phyloP scores from a whole-genome alignment of 1,140 invertebrate genomes.

The Drosophila cardini region DNA sequence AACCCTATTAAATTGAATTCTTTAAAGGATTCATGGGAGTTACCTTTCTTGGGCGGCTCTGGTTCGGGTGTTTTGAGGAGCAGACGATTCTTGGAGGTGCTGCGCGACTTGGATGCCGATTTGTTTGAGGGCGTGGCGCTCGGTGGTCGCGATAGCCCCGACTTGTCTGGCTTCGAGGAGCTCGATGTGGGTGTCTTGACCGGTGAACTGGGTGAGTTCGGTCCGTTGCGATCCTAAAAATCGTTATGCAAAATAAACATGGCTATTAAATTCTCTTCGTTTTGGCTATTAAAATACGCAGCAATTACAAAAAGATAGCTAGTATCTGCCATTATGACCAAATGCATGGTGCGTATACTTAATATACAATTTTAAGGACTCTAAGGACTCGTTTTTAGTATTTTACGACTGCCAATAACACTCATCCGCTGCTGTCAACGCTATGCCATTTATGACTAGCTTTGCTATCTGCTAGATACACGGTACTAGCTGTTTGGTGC shows the following conservation, averaged over 20 bases:
- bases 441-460: slow-evolving; percentile 73
- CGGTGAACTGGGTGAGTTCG: slow-evolving; percentile 81
- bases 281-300: neutral
- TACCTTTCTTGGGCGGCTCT: slow-evolving; percentile 90
- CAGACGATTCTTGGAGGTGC: slow-evolving; percentile 81
- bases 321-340: slow-evolving; percentile 74
- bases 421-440: slow-evolving; percentile 70
- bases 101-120: slow-evolving; percentile 79
- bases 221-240: slow-evolving; percentile 83
- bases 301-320: slow-evolving; percentile 70
- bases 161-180: slow-evolving; percentile 79
- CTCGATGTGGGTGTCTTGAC: slow-evolving; percentile 84
- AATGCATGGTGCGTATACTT: slow-evolving; percentile 64
- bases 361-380: slow-evolving; percentile 28
- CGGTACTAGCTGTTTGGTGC: neutral
- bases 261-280: neutral
- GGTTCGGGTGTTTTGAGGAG: slow-evolving; percentile 83
- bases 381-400: too few species aligned
- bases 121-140: slow-evolving; percentile 84
- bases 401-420: slow-evolving; percentile 64
- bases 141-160: slow-evolving; percentile 76
- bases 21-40: slow-evolving; percentile 25
- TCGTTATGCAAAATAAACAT: neutral
- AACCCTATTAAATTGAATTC: neutral
- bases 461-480: slow-evolving; percentile 6